Conservation (phyloP, 2,797 vertebrate species). For the Mus caroli region DNA sequence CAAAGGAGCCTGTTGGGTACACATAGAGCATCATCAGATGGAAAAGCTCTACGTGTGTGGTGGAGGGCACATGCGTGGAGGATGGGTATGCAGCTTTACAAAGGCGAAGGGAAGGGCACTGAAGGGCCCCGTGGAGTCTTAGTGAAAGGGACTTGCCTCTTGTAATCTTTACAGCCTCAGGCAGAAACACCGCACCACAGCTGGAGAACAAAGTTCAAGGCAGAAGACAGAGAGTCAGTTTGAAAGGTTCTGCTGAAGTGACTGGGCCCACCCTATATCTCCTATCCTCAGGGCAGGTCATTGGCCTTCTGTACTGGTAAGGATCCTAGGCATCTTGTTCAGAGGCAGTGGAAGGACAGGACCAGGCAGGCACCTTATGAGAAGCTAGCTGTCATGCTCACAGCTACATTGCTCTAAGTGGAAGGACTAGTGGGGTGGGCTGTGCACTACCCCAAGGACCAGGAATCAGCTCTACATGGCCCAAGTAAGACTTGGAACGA, state of each 20-base stretch:
- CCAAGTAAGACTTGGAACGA: neutral
- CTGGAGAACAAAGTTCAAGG: neutral
- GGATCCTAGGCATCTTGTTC: neutral
- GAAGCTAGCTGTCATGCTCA: neutral
- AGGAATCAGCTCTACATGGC: neutral
- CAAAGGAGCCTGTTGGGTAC: neutral
- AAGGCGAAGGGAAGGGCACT: neutral
- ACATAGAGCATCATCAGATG: neutral
- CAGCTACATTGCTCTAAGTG: neutral
- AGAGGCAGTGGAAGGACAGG: neutral
- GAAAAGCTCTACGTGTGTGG: neutral
- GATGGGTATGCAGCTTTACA: neutral
- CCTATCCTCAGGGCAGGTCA: neutral
- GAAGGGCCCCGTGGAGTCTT: too few relatives aligned
- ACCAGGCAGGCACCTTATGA: neutral
- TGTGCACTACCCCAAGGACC: neutral
- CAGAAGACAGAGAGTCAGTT: neutral
- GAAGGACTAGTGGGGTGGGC: neutral
- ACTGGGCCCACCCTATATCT: too few relatives aligned
- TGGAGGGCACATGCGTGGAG: neutral
- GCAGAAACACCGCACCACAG: neutral
- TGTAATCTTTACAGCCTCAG: neutral
- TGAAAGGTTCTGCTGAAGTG: neutral
- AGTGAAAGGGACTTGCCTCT: neutral
- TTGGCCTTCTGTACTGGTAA: neutral